phyloP scores from a whole-genome alignment of 2,113 vertebrate species.

The Microcebus lehilahytsara region DNA sequence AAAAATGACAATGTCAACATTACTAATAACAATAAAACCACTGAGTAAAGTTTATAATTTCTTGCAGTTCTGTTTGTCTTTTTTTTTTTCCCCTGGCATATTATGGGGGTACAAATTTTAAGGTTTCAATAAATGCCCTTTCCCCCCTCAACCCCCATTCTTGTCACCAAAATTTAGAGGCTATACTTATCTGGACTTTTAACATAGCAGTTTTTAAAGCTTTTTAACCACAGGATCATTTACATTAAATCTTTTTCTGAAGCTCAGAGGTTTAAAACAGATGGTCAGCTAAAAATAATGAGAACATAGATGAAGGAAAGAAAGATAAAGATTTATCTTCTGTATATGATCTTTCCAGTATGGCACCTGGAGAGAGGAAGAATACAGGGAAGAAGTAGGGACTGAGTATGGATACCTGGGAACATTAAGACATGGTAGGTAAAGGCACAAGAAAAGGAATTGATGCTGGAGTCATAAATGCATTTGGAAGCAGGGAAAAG shows the following conservation, averaged over 20 bases:
- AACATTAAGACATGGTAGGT: neutral
- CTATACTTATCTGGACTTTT: neutral
- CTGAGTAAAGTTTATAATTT: conserved; percentile 16
- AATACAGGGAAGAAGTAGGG: neutral
- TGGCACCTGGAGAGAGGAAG: neutral
- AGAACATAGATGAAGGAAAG: neutral
- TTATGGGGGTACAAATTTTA: too few relatives aligned
- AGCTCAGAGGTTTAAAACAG: neutral
- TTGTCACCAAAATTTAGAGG: neutral
- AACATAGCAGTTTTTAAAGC: neutral
- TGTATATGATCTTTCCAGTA: neutral
- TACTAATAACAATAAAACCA: conserved; percentile 1
- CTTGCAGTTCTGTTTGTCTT: conserved; percentile 1
- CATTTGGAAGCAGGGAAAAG: neutral
- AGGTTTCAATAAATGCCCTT: too few relatives aligned
- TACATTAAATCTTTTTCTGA: neutral
- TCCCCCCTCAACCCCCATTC: neutral
- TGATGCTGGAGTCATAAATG: neutral
- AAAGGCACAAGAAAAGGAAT: neutral
- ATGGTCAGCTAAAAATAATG: neutral
- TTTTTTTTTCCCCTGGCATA: neutral
- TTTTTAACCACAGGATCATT: neutral
- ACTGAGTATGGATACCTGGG: neutral
- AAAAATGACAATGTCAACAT: conserved; percentile 34
- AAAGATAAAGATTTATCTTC: neutral